Conservation (phyloP, 2,797 vertebrate genomes). For the Sarcophilus harrisii region DNA sequence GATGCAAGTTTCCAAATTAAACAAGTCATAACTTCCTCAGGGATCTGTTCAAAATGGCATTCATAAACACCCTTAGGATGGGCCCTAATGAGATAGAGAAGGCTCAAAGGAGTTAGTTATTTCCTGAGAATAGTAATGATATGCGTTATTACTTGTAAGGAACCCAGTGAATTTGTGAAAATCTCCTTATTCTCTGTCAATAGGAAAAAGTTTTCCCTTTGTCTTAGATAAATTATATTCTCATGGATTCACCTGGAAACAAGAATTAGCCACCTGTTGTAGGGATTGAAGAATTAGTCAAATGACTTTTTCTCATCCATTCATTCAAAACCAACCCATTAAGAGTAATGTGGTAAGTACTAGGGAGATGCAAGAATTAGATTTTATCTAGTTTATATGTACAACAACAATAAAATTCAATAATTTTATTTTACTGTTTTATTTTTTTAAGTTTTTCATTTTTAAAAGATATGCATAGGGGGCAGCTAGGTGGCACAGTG, state of each 20-base stretch:
- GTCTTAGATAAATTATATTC: background rate
- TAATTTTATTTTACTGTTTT: no score
- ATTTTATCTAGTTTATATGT: background rate
- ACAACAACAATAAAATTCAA: background rate
- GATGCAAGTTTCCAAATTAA: slow-evolving; percentile 6
- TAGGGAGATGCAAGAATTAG: background rate
- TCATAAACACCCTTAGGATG: background rate
- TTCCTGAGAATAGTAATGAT: background rate
- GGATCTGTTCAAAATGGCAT: slow-evolving; percentile 7
- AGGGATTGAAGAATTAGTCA: background rate
- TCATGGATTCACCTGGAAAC: background rate
- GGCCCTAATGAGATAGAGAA: background rate
- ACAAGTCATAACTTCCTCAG: background rate
- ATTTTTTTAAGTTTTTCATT: no score
- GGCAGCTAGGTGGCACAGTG: no score
- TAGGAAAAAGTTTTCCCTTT: background rate
- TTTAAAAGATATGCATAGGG: no score
- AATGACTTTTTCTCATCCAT: background rate
- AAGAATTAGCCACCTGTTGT: background rate
- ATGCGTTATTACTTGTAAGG: background rate
- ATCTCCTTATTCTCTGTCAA: background rate
- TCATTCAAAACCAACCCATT: background rate
- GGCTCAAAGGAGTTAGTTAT: background rate
- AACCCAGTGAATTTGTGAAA: slow-evolving; percentile 22
- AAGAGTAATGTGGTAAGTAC: background rate